Conservation (phyloP, 2,113 vertebrate genomes). For the Seriola quinqueradiata region DNA sequence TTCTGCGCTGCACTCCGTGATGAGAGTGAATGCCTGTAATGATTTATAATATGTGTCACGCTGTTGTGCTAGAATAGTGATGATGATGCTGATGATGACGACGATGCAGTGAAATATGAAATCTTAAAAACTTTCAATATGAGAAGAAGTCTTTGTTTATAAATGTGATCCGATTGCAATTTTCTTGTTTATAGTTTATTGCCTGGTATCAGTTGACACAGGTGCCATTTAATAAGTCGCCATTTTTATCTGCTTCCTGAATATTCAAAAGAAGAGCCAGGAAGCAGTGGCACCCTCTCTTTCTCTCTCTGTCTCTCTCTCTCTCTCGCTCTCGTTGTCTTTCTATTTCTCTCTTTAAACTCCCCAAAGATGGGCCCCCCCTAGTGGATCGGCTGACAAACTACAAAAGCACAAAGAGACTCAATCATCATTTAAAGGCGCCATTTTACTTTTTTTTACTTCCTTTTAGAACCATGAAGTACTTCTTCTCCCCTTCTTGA, state of each 20-base stretch:
- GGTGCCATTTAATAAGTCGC: conserved; percentile 58
- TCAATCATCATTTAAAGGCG: conserved; percentile 76
- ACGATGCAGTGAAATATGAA: conserved; percentile 74
- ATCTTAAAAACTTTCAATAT: conserved; percentile 63
- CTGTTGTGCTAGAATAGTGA: conserved; percentile 82
- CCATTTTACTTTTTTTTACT: conserved; percentile 53
- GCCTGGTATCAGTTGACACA: conserved; percentile 62
- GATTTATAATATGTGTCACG: conserved; percentile 80
- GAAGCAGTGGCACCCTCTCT: conserved; percentile 61
- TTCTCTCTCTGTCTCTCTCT: conserved; percentile 41
- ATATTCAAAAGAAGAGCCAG: conserved; percentile 50
- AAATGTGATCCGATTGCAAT: conserved; percentile 67
- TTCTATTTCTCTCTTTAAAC: conserved; percentile 72
- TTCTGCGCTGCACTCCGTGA: conserved; percentile 74
- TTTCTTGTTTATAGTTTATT: conserved; percentile 72
- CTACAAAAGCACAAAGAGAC: conserved; percentile 85
- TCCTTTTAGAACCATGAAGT: conserved; percentile 44
- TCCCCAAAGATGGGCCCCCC: conserved; percentile 83
- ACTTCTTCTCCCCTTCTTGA: conserved; percentile 47
- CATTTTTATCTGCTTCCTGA: conserved; percentile 58
- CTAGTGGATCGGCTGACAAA: conserved; percentile 79
- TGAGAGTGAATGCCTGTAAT: conserved; percentile 80
- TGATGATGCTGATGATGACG: conserved; percentile 47
- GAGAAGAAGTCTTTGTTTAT: conserved; percentile 75
- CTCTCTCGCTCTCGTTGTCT: conserved; percentile 30